A percentile compares a stretch with the other conserved stretches of the same genome.
These are phyloP conservation scores for Polyommatus icarus DNA, from an alignment of 2,888 invertebrate genomes.

Conservation along the genomic window DNA sequence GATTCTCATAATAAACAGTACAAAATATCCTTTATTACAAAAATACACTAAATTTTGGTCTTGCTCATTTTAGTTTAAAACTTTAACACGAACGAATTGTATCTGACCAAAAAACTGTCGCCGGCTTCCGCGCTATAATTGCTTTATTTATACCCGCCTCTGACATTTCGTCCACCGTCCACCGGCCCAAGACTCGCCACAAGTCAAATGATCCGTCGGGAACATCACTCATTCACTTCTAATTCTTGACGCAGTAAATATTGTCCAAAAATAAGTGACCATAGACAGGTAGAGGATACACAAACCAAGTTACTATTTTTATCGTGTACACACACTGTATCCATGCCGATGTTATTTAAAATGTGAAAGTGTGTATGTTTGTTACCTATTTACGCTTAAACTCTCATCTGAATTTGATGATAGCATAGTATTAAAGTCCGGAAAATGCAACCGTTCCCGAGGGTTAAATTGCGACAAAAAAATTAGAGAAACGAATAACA, in stretches of 20 bases:
- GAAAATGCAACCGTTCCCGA: neutral
- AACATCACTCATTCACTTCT: neutral
- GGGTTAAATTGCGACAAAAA: neutral
- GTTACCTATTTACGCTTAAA: no score
- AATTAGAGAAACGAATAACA: neutral
- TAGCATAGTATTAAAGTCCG: no score
- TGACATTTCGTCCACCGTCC: neutral
- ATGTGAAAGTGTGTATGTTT: no score
- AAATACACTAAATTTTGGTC: no score
- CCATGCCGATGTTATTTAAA: no score
- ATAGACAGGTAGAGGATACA: no score
- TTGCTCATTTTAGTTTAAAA: no score
- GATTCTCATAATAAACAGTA: no score
- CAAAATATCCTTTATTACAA: no score
- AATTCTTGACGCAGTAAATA: neutral
- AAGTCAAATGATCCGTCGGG: neutral
- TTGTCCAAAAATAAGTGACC: neutral
- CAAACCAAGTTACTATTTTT: no score
- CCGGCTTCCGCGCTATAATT: neutral
- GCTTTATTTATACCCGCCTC: conserved; percentile 10
- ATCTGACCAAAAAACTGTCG: neutral
- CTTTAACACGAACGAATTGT: neutral
- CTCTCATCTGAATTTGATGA: neutral
- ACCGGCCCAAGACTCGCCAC: neutral
- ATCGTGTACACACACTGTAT: no score